Evolutionary conservation across 1,140 invertebrate species (phyloP).

Genomic region (Drosophila auraria): DNA sequence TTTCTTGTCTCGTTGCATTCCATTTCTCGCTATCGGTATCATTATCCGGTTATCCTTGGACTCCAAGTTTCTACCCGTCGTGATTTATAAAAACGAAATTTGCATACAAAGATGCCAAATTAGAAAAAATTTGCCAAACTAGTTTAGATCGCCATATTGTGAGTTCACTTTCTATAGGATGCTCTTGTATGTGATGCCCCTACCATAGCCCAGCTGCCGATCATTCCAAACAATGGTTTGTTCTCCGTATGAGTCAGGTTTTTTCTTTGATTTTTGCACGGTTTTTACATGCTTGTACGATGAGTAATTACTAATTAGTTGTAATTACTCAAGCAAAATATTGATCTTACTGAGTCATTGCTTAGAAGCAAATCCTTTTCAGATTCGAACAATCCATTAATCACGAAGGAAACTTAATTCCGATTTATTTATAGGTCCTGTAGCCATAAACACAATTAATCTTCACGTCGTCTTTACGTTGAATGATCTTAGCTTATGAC

Average conservation of each 20-base stretch:
- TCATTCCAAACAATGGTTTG: slow-evolving; percentile 14
- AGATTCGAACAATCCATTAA: too few species aligned
- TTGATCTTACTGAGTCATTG: slow-evolving; percentile 8
- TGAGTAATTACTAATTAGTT: slow-evolving; percentile 38
- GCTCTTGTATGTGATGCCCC: neutral
- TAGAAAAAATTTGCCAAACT: slow-evolving; percentile 17
- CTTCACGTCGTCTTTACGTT: neutral
- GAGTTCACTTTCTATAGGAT: slow-evolving; percentile 34
- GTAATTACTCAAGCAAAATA: slow-evolving; percentile 15
- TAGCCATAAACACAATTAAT: neutral
- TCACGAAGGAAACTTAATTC: neutral
- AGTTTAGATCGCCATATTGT: slow-evolving; percentile 13
- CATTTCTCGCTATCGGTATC: slow-evolving; percentile 9
- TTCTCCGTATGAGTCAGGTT: slow-evolving; percentile 23
- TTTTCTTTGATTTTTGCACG: slow-evolving; percentile 1
- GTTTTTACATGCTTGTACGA: slow-evolving; percentile 10
- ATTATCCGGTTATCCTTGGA: slow-evolving; percentile 40
- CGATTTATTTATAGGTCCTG: neutral
- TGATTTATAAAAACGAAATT: slow-evolving; percentile 20
- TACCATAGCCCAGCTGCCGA: neutral
- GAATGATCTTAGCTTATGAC: neutral
- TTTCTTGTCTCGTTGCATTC: slow-evolving; percentile 7
- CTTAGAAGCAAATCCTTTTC: neutral
- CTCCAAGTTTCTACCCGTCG: neutral
- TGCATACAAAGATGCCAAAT: slow-evolving; percentile 27